Percentiles rank a stretch among this genome's conserved stretches.
Conservation (phyloP, 2,888 invertebrate species). For the Entomobrya proxima region DNA sequence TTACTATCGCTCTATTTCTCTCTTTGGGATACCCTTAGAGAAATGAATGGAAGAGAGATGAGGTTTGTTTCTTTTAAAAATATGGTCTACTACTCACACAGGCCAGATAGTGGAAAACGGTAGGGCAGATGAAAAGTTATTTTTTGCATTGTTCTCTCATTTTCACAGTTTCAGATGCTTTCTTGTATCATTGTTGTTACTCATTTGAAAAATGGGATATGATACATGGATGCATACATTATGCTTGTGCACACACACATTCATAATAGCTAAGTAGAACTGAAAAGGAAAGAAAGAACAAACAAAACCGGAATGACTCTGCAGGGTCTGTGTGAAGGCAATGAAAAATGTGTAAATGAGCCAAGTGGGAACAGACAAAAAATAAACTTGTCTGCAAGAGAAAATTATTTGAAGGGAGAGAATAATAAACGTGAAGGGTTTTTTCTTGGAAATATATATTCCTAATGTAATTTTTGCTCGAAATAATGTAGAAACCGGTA, state of each 20-base stretch:
- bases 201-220: not conserved
- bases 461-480: conserved; percentile 18
- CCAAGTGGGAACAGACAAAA: conserved; percentile 20
- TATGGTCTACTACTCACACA: conserved; percentile 9
- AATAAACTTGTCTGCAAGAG: conserved; percentile 8
- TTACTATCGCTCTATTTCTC: too few relatives aligned
- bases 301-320: not conserved
- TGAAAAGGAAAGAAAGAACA: not conserved
- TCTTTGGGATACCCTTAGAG: not conserved
- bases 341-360: conserved; percentile 36
- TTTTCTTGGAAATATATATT: not conserved
- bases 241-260: not conserved
- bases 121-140: not conserved
- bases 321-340: not conserved
- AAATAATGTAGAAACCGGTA: not conserved
- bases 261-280: not conserved
- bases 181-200: not conserved
- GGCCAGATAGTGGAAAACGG: not conserved
- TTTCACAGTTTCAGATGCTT: not conserved
- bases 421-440: not conserved
- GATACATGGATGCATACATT: not conserved
- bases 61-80: not conserved
- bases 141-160: conserved; percentile 1
- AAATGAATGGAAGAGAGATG: not conserved
- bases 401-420: conserved; percentile 1